Base-by-base conservation (phyloP, 2,113 vertebrate genomes). In the Carollia perspicillata region DNA sequence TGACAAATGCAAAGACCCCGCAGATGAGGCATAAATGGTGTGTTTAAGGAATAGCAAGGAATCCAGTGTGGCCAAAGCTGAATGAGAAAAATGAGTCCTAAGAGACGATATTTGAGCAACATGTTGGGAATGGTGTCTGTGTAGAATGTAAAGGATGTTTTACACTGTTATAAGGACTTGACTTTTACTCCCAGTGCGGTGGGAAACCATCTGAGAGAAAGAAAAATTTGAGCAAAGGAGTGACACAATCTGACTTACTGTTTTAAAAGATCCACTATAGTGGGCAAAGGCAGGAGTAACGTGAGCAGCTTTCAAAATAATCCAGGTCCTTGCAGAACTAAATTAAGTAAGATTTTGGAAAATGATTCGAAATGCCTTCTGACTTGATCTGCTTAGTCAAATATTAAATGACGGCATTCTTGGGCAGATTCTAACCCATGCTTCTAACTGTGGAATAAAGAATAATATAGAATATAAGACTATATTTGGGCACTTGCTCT, bases 401-500 rank as follows among this genome's bases (percentile, higher is more conserved):
- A 77, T 63, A 95, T 53, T 65, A 53, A 66, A 66, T 83, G 66
- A 60, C 49, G 51, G 16, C 84, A 87, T 66, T 68, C 68, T 47
- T 93, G 58, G 23, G 51, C 44, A 88, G n/a, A 79, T 65, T 75
- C 83, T 89, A 42, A 86, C 22, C 51, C 22, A 85, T 63, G 22
- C 12, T 89, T 96, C 6, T 90, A 69, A 53, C 23, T 83, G 47
- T 87, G 53, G 60, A 89, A 55, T 80, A 83, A 80, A 89, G 35
- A 89, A 18, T 68, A 95, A 71, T 81, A 33, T 28, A 94, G 35
- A 92, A 65, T 63, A 30, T 90, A 60, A 96, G 49, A 83, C 55
- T 85, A 33, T 72, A 55, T 84, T 75, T 75, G 51, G 37, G 51
- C n/a, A 80, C 68, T 93, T 95, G 74, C 1, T 88, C 33, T 88